A percentile compares a stretch with the other conserved stretches of the same genome.
Conservation (phyloP, 2,888 invertebrate genomes). For the Hoplodrina blanda region DNA sequence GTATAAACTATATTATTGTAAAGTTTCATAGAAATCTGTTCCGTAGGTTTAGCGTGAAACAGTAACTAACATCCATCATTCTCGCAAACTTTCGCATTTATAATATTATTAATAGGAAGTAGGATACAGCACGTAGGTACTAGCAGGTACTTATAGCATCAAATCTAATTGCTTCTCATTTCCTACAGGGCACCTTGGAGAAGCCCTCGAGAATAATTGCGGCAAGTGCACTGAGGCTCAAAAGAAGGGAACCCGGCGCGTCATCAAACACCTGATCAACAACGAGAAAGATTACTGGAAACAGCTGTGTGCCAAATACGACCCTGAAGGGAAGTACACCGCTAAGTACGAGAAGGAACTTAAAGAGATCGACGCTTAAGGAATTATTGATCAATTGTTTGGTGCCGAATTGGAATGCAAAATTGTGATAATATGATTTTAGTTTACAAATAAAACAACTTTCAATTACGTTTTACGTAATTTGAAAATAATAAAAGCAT, state of each 20-base stretch:
- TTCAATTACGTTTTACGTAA: slow-evolving; percentile 1
- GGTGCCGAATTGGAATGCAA: background rate
- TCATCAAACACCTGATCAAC: slow-evolving; percentile 75
- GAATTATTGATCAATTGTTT: background rate
- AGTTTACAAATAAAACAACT: slow-evolving; percentile 19
- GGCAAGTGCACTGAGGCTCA: slow-evolving; percentile 74
- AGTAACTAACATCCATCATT: too few relatives aligned
- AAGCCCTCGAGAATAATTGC: slow-evolving; percentile 75
- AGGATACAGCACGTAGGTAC: too few relatives aligned
- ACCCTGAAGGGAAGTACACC: slow-evolving; percentile 76
- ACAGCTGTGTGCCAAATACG: slow-evolving; percentile 78
- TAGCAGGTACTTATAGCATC: background rate
- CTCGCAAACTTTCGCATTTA: too few relatives aligned
- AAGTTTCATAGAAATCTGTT: too few relatives aligned
- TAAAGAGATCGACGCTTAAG: slow-evolving; percentile 62
- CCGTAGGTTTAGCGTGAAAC: too few relatives aligned
- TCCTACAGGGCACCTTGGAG: slow-evolving; percentile 73
- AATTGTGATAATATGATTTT: slow-evolving; percentile 14
- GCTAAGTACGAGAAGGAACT: slow-evolving; percentile 78
- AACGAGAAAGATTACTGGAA: slow-evolving; percentile 78
- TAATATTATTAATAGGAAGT: too few relatives aligned
- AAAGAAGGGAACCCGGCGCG: slow-evolving; percentile 66
- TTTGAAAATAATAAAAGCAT: background rate
- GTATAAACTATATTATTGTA: too few relatives aligned
- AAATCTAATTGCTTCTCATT: background rate